Conservation (phyloP, 1,140 invertebrate species). For the Drosophila pseudoobscura region DNA sequence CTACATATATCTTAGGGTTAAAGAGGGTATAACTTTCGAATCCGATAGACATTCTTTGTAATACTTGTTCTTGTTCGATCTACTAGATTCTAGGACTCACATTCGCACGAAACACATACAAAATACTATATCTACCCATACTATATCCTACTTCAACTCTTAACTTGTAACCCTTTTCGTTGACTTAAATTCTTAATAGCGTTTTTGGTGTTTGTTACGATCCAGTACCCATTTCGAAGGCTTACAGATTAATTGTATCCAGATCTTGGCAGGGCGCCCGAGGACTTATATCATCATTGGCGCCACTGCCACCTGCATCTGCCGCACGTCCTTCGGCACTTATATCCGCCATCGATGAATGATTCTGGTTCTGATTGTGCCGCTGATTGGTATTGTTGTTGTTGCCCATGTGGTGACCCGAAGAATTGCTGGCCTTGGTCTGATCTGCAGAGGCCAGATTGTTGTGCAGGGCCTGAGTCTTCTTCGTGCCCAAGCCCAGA, state of each 20-base stretch:
- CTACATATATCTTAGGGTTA: background rate
- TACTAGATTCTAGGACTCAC: conserved; percentile 2
- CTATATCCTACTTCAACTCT: background rate
- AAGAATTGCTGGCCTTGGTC: conserved; percentile 70
- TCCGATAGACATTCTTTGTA: conserved; percentile 12
- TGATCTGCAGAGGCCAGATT: conserved; percentile 41
- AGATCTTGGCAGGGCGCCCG: conserved; percentile 86
- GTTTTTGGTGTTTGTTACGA: conserved; percentile 61
- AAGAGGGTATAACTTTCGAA: too few species aligned
- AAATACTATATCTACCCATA: background rate
- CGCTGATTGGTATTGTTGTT: conserved; percentile 63
- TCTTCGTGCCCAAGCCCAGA: conserved; percentile 75
- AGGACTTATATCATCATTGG: conserved; percentile 72
- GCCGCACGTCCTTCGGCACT: conserved; percentile 39
- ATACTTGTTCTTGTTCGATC: conserved; percentile 19
- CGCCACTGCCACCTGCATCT: conserved; percentile 39
- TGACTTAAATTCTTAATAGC: conserved; percentile 45
- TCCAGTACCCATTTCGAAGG: conserved; percentile 14
- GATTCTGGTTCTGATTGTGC: conserved; percentile 70
- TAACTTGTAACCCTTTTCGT: conserved; percentile 7
- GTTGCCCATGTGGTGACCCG: conserved; percentile 82
- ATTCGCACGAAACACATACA: conserved; percentile 9
- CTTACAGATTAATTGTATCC: conserved; percentile 87
- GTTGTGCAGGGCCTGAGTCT: conserved; percentile 66
- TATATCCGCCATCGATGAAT: conserved; percentile 74